Evolutionary conservation across 2,888 invertebrate genomes (phyloP).

Genomic region (Papilio gigon): DNA sequence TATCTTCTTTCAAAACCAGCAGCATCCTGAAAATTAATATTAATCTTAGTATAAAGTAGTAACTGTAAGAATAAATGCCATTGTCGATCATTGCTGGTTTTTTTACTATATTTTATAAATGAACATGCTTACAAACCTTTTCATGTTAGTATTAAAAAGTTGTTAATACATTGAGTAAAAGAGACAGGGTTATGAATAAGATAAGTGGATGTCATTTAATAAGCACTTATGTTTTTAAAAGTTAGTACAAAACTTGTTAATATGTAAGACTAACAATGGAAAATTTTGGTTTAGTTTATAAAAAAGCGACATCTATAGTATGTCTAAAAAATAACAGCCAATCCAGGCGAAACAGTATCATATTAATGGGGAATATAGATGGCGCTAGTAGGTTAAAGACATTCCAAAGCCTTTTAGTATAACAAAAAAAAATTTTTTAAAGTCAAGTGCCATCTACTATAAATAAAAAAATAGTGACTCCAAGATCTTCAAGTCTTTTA

Average conservation of each 20-base stretch:
- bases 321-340: no score
- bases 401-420: neutral
- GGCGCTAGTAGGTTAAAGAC: neutral
- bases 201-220: no score
- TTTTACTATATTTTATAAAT: neutral
- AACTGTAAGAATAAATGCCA: conserved; percentile 39
- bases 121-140: neutral
- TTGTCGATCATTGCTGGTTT: conserved; percentile 23
- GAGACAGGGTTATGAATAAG: neutral
- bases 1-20: conserved; percentile 86
- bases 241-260: no score
- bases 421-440: neutral
- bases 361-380: neutral
- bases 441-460: neutral
- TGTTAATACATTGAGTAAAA: neutral
- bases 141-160: no score
- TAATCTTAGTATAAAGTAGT: conserved; percentile 27
- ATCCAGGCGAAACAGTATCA: neutral
- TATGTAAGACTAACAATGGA: no score
- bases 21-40: conserved; percentile 50
- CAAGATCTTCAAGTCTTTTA: neutral
- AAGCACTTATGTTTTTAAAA: no score
- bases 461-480: no score
- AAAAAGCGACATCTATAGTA: neutral
- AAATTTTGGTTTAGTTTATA: neutral